phyloP scores from a whole-genome alignment of 2,888 invertebrate species.

The Laothoe populi region DNA sequence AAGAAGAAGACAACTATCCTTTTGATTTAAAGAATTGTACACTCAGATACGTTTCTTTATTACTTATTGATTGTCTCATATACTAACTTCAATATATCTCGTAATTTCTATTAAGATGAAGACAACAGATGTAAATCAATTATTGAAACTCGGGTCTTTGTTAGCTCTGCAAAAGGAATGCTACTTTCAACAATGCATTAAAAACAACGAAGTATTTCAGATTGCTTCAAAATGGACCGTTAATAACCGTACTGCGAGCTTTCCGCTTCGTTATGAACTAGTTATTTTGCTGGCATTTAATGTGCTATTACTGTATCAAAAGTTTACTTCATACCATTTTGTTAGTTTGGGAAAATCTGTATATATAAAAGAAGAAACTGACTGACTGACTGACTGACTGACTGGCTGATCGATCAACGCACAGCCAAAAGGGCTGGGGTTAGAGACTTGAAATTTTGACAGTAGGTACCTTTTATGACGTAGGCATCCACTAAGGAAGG shows the following conservation, averaged over 20 bases:
- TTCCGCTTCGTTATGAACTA: slow-evolving; percentile 47
- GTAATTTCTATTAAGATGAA: neutral
- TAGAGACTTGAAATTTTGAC: too few relatives aligned
- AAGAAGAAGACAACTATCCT: too few relatives aligned
- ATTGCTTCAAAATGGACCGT: slow-evolving; percentile 53
- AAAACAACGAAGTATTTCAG: slow-evolving; percentile 23
- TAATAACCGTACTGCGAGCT: slow-evolving; percentile 49
- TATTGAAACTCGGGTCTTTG: neutral
- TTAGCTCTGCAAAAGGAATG: slow-evolving; percentile 6
- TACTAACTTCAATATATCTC: neutral
- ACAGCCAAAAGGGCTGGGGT: too few relatives aligned
- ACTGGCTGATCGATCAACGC: too few relatives aligned
- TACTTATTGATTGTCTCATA: too few relatives aligned
- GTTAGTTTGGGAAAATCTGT: slow-evolving; percentile 30
- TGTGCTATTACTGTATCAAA: slow-evolving; percentile 58
- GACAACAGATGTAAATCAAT: neutral
- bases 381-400: too few relatives aligned
- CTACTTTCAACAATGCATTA: slow-evolving; percentile 2
- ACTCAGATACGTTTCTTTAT: too few relatives aligned
- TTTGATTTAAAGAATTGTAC: too few relatives aligned
- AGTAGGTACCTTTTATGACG: too few relatives aligned
- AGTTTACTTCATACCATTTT: slow-evolving; percentile 43
- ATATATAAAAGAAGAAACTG: too few relatives aligned
- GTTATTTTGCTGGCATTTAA: slow-evolving; percentile 51
- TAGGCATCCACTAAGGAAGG: too few relatives aligned